Evolutionary conservation across 2,888 invertebrate genomes (phyloP).

Genomic region (Thysanoteuthis rhombus): DNA sequence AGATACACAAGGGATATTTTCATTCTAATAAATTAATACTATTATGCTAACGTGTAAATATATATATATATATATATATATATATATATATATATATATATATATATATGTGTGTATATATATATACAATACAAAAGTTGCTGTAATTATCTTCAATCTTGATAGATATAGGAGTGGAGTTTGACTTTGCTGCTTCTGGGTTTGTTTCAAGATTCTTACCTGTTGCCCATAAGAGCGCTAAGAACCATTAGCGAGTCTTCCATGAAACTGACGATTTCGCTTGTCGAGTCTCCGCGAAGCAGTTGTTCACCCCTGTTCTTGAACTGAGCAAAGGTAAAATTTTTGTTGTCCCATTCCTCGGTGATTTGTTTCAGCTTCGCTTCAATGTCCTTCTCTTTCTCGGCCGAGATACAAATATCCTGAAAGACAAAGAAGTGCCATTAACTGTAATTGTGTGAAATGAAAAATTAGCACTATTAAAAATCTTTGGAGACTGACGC

Average conservation of each 20-base stretch:
- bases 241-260: slow-evolving; percentile 98
- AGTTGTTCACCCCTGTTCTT: slow-evolving; percentile 93
- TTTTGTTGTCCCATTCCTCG: slow-evolving; percentile 88
- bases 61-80: too few species aligned
- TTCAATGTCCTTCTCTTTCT: slow-evolving; percentile 97
- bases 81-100: too few species aligned
- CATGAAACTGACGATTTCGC: slow-evolving; percentile 91
- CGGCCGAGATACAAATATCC: slow-evolving; percentile 97
- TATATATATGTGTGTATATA: too few species aligned
- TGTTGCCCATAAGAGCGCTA: slow-evolving; percentile 90
- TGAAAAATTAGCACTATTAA: background rate
- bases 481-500: too few species aligned
- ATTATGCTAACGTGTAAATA: too few species aligned
- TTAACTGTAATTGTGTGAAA: background rate
- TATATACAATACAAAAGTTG: too few species aligned
- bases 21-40: too few species aligned
- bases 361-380: slow-evolving; percentile 93
- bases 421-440: slow-evolving; percentile 56
- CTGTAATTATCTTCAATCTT: too few species aligned
- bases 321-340: slow-evolving; percentile 92
- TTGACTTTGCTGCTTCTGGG: too few species aligned
- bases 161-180: too few species aligned
- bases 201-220: slow-evolving; percentile 69
- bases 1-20: too few species aligned
- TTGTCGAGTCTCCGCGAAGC: slow-evolving; percentile 90